These are phyloP conservation scores for Scaptomyza polygonia DNA, from an alignment of 2,888 invertebrate species.

Conservation along the genomic window DNA sequence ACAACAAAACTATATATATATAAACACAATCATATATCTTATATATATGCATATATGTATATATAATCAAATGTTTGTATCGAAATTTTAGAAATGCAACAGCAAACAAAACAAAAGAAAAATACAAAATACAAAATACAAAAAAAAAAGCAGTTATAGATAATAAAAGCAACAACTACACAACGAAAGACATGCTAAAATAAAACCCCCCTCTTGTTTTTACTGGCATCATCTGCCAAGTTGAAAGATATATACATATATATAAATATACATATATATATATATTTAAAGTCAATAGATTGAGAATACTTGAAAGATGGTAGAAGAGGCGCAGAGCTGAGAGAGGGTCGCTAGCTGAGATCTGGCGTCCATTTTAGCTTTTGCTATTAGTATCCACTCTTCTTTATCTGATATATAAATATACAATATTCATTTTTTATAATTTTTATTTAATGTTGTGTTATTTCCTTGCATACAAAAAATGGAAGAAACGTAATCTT, in stretches of 20 bases:
- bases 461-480: conserved; percentile 23
- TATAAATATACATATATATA: background rate
- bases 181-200: conserved; percentile 76
- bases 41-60: conserved; percentile 38
- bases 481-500: conserved; percentile 8
- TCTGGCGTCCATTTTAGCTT: conserved; percentile 38
- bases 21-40: conserved; percentile 30
- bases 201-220: conserved; percentile 79
- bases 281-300: conserved; percentile 28
- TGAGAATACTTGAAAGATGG: conserved; percentile 19
- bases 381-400: conserved; percentile 44
- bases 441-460: conserved; percentile 27
- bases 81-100: conserved; percentile 40
- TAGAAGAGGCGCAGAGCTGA: conserved; percentile 41
- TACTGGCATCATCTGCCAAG: conserved; percentile 42
- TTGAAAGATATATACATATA: conserved; percentile 27
- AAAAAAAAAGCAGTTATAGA: conserved; percentile 54
- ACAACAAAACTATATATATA: conserved; percentile 23
- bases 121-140: too few species aligned
- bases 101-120: conserved; percentile 13
- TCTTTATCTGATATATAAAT: conserved; percentile 29
- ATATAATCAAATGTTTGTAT: conserved; percentile 44
- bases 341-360: conserved; percentile 32
- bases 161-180: conserved; percentile 67
- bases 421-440: conserved; percentile 1